phyloP scores from a whole-genome alignment of 2,797 vertebrate genomes.

The Siniperca scherzeri region DNA sequence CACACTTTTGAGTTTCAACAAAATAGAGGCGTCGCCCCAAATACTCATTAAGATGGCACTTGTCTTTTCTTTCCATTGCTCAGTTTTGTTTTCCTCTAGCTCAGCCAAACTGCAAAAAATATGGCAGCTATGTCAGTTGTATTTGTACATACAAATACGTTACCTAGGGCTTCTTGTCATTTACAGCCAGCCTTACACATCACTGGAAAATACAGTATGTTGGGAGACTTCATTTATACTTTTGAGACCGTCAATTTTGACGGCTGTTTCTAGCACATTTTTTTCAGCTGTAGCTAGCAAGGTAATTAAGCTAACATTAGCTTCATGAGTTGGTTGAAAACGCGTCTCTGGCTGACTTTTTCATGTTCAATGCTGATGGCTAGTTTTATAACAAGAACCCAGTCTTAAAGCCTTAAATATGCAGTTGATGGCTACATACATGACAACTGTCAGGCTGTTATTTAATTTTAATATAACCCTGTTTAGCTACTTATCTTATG shows the following conservation, averaged over 20 bases:
- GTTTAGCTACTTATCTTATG: too few species aligned
- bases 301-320: neutral
- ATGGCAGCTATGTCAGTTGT: neutral
- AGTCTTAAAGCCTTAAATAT: too few species aligned
- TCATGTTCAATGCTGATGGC: neutral
- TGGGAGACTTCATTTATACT: neutral
- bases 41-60: too few species aligned
- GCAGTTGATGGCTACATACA: neutral
- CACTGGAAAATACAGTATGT: neutral
- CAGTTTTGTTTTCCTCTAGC: neutral
- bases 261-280: neutral
- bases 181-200: conserved; percentile 10
- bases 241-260: too few species aligned
- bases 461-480: neutral
- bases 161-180: neutral
- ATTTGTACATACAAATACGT: neutral
- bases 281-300: neutral
- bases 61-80: neutral
- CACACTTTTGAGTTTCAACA: neutral
- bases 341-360: neutral
- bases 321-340: neutral
- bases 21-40: neutral
- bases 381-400: neutral
- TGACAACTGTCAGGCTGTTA: neutral
- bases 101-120: neutral